phyloP scores from a whole-genome alignment of 2,113 vertebrate genomes.

The Otocyon megalotis region DNA sequence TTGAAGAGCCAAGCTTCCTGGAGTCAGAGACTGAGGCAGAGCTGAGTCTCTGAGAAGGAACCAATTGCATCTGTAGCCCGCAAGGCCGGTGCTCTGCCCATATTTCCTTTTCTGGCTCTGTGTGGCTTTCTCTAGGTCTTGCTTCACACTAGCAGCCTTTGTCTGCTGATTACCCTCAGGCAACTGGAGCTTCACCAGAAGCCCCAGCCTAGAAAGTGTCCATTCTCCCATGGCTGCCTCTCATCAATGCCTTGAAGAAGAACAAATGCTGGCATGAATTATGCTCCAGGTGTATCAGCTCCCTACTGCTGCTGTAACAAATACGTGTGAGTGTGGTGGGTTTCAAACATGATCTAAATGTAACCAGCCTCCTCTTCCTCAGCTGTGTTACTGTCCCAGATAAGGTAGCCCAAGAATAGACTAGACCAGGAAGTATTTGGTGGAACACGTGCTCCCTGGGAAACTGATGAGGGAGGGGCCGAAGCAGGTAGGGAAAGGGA shows the following conservation, averaged over 20 bases:
- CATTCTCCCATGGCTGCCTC: not conserved
- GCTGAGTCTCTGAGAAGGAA: not conserved
- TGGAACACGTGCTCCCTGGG: not conserved
- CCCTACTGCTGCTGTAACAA: not conserved
- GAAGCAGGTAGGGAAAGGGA: not conserved
- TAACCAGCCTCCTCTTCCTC: not conserved
- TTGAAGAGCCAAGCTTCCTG: not conserved
- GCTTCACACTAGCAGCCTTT: too few species aligned
- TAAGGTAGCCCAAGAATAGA: not conserved
- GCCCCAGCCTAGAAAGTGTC: not conserved
- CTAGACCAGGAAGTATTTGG: not conserved
- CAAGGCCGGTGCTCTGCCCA: accelerated
- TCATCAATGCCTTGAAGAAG: not conserved
- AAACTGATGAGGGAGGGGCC: accelerated
- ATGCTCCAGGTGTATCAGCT: not conserved
- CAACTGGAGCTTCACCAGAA: too few species aligned
- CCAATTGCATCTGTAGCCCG: not conserved
- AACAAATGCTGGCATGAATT: not conserved
- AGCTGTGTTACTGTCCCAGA: not conserved
- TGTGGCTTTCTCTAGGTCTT: not conserved
- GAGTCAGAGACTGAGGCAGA: not conserved
- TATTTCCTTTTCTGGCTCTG: not conserved
- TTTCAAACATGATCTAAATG: not conserved
- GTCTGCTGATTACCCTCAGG: not conserved
- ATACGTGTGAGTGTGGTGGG: not conserved